Percentiles rank a stretch among this genome's conserved stretches.
These are phyloP conservation scores for Choloepus hoffmanni DNA, from an alignment of 2,113 vertebrate species.

Conservation along the genomic window DNA sequence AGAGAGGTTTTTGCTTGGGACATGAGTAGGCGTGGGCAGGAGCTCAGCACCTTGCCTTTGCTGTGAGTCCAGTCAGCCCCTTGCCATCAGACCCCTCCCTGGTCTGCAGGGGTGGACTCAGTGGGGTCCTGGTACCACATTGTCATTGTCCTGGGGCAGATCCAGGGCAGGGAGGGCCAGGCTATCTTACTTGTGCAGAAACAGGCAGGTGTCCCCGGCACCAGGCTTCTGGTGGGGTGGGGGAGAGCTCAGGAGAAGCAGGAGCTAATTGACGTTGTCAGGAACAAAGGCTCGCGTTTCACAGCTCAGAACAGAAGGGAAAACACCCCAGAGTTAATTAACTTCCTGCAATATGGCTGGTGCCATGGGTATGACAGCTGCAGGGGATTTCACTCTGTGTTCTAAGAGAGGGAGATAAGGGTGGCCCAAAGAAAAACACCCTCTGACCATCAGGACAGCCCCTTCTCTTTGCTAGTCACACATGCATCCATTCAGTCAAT, in stretches of 20 bases:
- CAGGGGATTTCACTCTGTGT: neutral
- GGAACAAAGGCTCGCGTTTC: slow-evolving; percentile 29
- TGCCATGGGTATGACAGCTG: neutral
- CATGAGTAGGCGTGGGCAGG: neutral
- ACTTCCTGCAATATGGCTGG: neutral
- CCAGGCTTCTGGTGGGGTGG: neutral
- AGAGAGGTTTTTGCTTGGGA: neutral
- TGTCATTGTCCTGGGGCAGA: too few relatives aligned
- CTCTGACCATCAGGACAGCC: too few relatives aligned
- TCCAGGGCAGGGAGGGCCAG: too few relatives aligned
- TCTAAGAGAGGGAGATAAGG: neutral
- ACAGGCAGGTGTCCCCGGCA: neutral
- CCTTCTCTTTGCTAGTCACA: accelerated
- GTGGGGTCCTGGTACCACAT: neutral
- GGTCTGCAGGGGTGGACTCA: neutral
- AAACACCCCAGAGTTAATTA: slow-evolving; percentile 35
- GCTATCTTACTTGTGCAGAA: neutral
- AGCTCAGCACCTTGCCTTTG: neutral
- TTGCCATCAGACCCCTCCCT: neutral
- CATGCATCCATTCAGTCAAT: neutral
- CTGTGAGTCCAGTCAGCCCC: neutral
- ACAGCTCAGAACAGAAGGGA: neutral
- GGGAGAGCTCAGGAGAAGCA: neutral
- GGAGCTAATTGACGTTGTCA: slow-evolving; percentile 47
- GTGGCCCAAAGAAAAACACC: neutral